Evolutionary conservation across 2,797 vertebrate species (phyloP), one percentile per base, ranked within the genome.

Genomic region (Diceros bicornis): DNA sequence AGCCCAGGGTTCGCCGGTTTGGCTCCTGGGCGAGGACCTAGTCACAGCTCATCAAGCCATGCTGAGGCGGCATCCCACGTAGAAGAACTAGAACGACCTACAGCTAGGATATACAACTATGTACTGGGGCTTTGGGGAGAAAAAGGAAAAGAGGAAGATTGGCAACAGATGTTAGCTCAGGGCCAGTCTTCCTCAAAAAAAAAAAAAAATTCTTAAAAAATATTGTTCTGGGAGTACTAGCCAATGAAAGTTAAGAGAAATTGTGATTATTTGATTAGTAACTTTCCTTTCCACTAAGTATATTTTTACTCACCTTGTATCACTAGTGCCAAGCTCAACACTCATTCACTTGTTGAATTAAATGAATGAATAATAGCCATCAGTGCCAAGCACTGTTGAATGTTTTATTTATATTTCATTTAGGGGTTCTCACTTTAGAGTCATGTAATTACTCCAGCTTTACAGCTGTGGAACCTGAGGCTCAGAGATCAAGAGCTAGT

Each of bases 221-320:
- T 82, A 32, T 88, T 78, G n/a, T 72, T 84, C 57, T 90, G 37
- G 55, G 47, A 81, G 32, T 72, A 61, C 47, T 37, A 37, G n/a
- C 68, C 41, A 91, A 2, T 68, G 50, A 83, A 88, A 71, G 93
- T 64, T 91, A 87, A 90, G 68, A 83, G 41, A 74, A 79, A 91
- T 86, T 94, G 25, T 83, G 59, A 89, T 89, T 96, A 83, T 85
- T 96, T 96, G 71, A 84, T 87, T 94, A 89, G 55, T 86, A 77
- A 92, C 29, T 34, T 44, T 71, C 17, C 64, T 94, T 91, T 41
- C 23, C 23, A 57, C 17, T 91, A 90, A 91, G 23, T 86, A 29
- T 94, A 6, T 89, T 85, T 93, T 93, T 91, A 69, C 13, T 93
- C 41, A 81, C 4, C 18, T 68, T 64, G 69, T 89, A 78, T 75